These are phyloP conservation scores for Podilymbus podiceps DNA, from an alignment of 2,113 vertebrate species.

Conservation along the genomic window DNA sequence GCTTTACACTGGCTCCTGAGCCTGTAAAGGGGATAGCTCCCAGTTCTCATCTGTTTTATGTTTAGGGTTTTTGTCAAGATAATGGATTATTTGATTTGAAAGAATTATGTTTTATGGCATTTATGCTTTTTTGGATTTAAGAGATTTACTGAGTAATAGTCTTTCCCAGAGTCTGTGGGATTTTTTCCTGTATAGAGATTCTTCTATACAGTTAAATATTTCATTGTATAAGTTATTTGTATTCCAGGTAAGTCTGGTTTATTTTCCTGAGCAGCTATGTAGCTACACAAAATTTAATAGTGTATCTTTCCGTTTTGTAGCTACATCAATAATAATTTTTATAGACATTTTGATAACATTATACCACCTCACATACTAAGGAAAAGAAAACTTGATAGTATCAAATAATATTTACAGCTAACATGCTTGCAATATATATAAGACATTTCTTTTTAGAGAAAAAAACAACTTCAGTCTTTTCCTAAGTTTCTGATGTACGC, in stretches of 20 bases:
- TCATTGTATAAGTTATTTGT: background rate
- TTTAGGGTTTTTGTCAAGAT: background rate
- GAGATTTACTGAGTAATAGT: background rate
- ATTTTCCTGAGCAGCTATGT: background rate
- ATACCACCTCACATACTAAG: background rate
- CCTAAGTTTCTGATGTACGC: background rate
- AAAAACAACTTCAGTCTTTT: background rate
- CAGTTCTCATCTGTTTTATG: background rate
- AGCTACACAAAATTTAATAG: background rate
- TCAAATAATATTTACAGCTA: background rate
- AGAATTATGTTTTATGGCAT: background rate
- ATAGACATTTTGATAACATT: background rate
- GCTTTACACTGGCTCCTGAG: background rate
- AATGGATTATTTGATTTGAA: background rate
- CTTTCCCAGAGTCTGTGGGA: background rate
- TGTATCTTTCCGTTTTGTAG: background rate
- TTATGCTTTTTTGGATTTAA: background rate
- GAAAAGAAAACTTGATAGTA: background rate
- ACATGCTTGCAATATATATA: background rate
- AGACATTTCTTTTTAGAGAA: background rate
- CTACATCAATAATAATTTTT: background rate
- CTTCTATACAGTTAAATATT: constrained; percentile 9
- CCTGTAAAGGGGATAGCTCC: background rate
- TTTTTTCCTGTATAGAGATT: background rate
- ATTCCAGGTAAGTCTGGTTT: background rate